Evolutionary conservation across 2,888 invertebrate genomes (phyloP), one percentile per base, ranked within the genome.

Genomic region (Cheilosia grossa): DNA sequence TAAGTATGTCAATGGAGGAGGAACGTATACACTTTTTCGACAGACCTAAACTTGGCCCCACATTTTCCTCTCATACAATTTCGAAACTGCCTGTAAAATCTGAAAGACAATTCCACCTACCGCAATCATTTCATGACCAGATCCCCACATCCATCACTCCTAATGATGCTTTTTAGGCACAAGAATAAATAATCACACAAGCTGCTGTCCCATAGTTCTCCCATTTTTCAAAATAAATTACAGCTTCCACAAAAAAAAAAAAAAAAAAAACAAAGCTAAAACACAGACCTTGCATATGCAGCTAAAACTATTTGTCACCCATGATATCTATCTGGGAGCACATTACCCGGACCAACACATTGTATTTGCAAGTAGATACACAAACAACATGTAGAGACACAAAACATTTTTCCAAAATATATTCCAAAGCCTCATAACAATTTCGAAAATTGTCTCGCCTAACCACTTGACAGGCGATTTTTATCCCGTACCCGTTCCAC

Each of bases 401-500:
- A n/a, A 42, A 33, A 58, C 33, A 24, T 51, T 56, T 40, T 51
- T 56, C 30, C 9, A 56, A 30, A 42, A 69, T 33, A 47, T 47
- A 42, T 63, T 47, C 40, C 37, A 17, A 63, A 47, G 54, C 69
- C 61, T 70, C 69, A 70, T 78, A 78, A 70, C 69, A 78, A 70
- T 78, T 78, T 70, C 47, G 63, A 78, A 70, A 70, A 70, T 63
- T 40, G 78, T 63, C 61, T 70, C 63, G 69, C 61, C 78, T 56
- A 56, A 63, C 78, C 69, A 78, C 69, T 78, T 78, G 69, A 54
- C 63, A 51, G 73, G 61, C 61, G 73, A 63, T 54, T 69, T 54
- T 54, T 54, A 37, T 37, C 37, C 56, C 44, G n/a, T 40, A 59
- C 53, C 27, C 44, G 37, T 64, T 47, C 24, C 42, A 13, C 33